These are phyloP conservation scores for Semotilus atromaculatus DNA, from an alignment of 2,797 vertebrate species.

Conservation along the genomic window DNA sequence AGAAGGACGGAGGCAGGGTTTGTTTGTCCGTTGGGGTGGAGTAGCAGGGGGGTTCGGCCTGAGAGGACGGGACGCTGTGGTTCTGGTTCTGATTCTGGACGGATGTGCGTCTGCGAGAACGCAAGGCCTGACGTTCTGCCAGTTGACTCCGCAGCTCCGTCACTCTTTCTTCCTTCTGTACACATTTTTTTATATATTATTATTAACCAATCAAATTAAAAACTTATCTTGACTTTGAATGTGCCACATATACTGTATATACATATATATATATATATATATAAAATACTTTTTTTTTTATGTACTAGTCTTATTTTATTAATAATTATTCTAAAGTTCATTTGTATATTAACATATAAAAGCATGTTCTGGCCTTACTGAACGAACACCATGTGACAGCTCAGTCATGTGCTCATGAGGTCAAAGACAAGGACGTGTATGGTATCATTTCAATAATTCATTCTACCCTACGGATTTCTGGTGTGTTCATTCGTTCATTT, in stretches of 20 bases:
- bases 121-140: constrained; percentile 87
- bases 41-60: constrained; percentile 77
- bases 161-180: constrained; percentile 92
- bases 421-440: background rate
- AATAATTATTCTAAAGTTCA: background rate
- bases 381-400: background rate
- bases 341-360: background rate
- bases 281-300: no score
- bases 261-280: no score
- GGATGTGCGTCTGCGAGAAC: constrained; percentile 84
- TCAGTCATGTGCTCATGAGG: background rate
- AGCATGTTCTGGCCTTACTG: no score
- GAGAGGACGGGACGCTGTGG: constrained; percentile 74
- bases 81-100: constrained; percentile 65
- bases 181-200: no score
- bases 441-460: background rate
- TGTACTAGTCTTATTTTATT: no score
- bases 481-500: background rate
- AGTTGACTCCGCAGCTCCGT: constrained; percentile 90
- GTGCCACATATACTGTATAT: no score
- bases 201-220: background rate
- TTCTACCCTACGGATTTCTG: background rate
- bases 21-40: constrained; percentile 74
- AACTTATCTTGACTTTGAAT: background rate
- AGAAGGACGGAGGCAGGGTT: constrained; percentile 81